Conservation (phyloP, 2,888 invertebrate species). For the Frankliniella fusca region DNA sequence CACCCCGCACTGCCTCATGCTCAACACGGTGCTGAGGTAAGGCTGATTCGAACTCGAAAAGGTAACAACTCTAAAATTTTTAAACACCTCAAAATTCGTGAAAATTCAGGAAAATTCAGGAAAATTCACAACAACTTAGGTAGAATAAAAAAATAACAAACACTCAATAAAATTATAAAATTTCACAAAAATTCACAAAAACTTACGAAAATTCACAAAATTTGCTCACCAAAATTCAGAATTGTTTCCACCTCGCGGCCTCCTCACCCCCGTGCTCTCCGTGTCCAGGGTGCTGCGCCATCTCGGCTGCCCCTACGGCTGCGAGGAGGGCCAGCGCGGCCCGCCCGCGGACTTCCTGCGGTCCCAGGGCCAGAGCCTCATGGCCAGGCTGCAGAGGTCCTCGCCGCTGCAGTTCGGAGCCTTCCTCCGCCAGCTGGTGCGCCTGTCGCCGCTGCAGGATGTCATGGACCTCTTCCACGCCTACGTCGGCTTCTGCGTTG, state of each 20-base stretch:
- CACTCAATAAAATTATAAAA: too few species aligned
- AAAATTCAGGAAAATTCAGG: too few species aligned
- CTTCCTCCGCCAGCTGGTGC: constrained; percentile 70
- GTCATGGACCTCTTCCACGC: constrained; percentile 92
- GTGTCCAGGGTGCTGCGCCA: constrained; percentile 71
- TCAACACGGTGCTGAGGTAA: constrained; percentile 59
- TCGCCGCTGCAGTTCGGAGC: constrained; percentile 59
- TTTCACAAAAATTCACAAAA: too few species aligned
- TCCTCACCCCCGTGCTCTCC: constrained; percentile 33
- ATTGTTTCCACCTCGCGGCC: too few species aligned
- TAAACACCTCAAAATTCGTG: too few species aligned
- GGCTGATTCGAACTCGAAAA: too few species aligned
- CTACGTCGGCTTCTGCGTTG: constrained; percentile 91
- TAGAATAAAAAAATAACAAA: too few species aligned
- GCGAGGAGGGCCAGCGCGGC: constrained; percentile 77
- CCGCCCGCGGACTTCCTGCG: constrained; percentile 88
- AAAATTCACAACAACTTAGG: too few species aligned
- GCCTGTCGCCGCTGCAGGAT: constrained; percentile 70
- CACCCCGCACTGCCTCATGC: constrained; percentile 65
- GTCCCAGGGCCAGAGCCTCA: constrained; percentile 75
- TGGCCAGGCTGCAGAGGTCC: constrained; percentile 70
- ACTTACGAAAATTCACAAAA: too few species aligned
- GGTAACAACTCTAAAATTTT: too few species aligned
- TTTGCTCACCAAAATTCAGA: too few species aligned
- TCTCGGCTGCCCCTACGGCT: constrained; percentile 93